A percentile compares a stretch with the other conserved stretches of the same genome.
Conservation (phyloP, 2,113 vertebrate species). For the Amazona guildingii region DNA sequence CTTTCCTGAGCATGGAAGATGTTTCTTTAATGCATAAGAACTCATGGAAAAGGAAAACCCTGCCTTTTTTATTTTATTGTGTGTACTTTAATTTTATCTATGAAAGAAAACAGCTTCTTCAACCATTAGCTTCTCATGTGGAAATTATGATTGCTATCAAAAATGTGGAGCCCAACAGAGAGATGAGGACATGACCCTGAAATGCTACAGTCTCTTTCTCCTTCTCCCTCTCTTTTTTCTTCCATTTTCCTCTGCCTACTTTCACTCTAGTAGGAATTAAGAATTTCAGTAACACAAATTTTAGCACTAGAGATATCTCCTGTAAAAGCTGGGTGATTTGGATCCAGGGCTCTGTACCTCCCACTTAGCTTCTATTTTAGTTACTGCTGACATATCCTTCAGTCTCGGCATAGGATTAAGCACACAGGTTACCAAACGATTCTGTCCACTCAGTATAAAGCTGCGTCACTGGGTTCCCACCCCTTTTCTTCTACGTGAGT, state of each 20-base stretch:
- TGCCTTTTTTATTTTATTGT: neutral
- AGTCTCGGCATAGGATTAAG: neutral
- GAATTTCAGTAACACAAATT: neutral
- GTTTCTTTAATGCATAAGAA: neutral
- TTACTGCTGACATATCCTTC: neutral
- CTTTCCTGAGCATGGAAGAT: neutral
- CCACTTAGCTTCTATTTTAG: neutral
- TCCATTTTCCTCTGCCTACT: neutral
- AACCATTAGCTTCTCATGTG: neutral
- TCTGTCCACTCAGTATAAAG: conserved; percentile 5
- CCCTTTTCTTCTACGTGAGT: neutral
- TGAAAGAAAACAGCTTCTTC: conserved; percentile 1
- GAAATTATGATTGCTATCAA: neutral
- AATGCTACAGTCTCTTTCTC: neutral
- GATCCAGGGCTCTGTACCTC: neutral
- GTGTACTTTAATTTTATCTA: neutral
- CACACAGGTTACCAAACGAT: neutral
- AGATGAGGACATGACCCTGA: neutral
- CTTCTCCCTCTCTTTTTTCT: neutral
- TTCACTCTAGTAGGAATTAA: neutral
- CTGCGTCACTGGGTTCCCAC: neutral
- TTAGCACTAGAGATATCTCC: neutral
- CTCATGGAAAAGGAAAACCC: neutral
- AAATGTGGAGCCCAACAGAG: neutral
- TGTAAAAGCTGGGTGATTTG: neutral